A percentile compares a stretch with the other conserved stretches of the same genome.
Evolutionary conservation across 2,113 vertebrate genomes (phyloP).

Genomic region (Nerophis lumbriciformis): DNA sequence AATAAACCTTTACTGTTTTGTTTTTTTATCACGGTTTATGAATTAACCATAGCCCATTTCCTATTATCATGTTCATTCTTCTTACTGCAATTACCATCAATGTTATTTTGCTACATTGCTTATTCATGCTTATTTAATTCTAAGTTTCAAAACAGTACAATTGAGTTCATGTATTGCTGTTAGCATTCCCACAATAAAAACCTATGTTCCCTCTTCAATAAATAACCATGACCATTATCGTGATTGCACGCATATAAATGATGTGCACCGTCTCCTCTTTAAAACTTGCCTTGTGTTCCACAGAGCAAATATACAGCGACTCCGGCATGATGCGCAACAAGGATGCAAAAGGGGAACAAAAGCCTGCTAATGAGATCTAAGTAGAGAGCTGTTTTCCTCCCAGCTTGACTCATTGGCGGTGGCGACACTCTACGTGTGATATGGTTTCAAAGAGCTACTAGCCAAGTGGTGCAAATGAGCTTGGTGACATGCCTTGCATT

Average conservation of each 20-base stretch:
- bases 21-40: too few species aligned
- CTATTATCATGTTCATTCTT: too few species aligned
- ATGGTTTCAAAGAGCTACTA: conserved; percentile 56
- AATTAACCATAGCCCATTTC: too few species aligned
- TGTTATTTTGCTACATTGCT: too few species aligned
- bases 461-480: conserved; percentile 62
- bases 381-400: conserved; percentile 44
- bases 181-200: conserved; percentile 4
- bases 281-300: conserved; percentile 17
- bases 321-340: conserved; percentile 19
- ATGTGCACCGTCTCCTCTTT: background rate
- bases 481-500: conserved; percentile 58
- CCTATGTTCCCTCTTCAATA: background rate
- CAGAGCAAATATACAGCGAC: conserved; percentile 24
- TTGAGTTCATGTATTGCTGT: background rate
- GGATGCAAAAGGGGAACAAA: conserved; percentile 25
- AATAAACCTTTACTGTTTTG: too few species aligned
- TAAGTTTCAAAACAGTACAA: background rate
- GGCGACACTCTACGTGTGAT: conserved; percentile 53
- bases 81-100: too few species aligned
- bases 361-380: conserved; percentile 55
- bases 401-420: conserved; percentile 34
- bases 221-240: conserved; percentile 15
- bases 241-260: conserved; percentile 3
- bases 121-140: too few species aligned